These are phyloP conservation scores for Alosa sapidissima DNA, from an alignment of 2,797 vertebrate species.

Conservation along the genomic window DNA sequence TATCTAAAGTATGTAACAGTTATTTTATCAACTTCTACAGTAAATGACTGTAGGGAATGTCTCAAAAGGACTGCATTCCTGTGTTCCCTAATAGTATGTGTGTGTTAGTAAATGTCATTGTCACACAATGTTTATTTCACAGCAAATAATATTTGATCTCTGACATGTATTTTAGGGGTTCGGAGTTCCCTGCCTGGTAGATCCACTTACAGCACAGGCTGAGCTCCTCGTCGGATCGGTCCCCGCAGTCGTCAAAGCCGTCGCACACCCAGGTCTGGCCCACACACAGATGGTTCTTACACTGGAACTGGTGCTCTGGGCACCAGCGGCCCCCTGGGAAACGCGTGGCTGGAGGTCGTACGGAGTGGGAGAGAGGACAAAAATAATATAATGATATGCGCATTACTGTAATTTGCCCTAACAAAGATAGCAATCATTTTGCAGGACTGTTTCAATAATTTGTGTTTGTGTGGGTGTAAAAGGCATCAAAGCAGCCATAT, in stretches of 20 bases:
- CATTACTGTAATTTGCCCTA: neutral
- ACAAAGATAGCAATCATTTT: neutral
- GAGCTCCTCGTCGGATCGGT: conserved; percentile 67
- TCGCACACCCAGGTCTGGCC: conserved; percentile 69
- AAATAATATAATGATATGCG: neutral
- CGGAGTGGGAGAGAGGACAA: neutral
- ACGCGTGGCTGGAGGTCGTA: conserved; percentile 64
- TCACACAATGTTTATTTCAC: neutral
- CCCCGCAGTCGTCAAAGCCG: conserved; percentile 68
- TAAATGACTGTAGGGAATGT: too few species aligned
- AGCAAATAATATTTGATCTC: neutral
- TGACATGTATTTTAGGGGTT: neutral
- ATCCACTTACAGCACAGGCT: conserved; percentile 62
- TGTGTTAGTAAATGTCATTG: neutral
- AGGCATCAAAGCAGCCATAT: neutral
- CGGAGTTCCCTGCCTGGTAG: neutral
- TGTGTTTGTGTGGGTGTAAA: neutral
- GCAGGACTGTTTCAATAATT: neutral
- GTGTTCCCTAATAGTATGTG: too few species aligned
- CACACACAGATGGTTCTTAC: conserved; percentile 68
- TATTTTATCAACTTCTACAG: too few species aligned
- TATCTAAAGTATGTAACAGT: neutral
- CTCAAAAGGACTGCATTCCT: too few species aligned
- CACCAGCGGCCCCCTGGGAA: conserved; percentile 74
- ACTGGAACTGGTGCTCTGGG: conserved; percentile 62